Evolutionary conservation across 1,140 invertebrate genomes (phyloP).

Genomic region (Brevipalpus yothersi): DNA sequence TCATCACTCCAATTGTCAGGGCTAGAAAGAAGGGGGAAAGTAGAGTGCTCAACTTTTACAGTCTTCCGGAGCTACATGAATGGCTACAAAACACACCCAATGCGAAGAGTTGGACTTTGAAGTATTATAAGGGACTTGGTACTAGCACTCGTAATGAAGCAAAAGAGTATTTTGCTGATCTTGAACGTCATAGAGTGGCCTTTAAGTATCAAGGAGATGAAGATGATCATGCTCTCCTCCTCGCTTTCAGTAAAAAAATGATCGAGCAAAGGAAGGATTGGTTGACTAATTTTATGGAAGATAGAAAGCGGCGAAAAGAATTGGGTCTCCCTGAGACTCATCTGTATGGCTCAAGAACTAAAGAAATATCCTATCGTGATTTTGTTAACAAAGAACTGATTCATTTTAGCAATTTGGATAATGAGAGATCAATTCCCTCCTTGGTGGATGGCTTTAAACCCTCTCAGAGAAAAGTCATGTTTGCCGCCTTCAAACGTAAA

Average conservation of each 20-base stretch:
- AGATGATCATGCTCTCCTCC: conserved; percentile 75
- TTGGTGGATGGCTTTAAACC: conserved; percentile 90
- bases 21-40: conserved; percentile 44
- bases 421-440: conserved; percentile 81
- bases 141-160: conserved; percentile 93
- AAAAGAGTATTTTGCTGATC: conserved; percentile 94
- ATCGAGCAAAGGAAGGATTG: conserved; percentile 89
- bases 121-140: conserved; percentile 99
- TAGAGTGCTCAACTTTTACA: conserved; percentile 68
- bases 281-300: conserved; percentile 89
- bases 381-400: conserved; percentile 95
- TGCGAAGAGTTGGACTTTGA: conserved; percentile 76
- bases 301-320: conserved; percentile 60
- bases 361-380: conserved; percentile 58
- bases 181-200: conserved; percentile 68
- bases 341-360: conserved; percentile 78
- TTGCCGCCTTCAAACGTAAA: conserved; percentile 87
- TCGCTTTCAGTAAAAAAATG: conserved; percentile 91
- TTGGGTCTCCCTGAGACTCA: conserved; percentile 66
- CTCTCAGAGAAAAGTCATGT: conserved; percentile 81
- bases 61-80: conserved; percentile 90
- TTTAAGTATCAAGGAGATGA: conserved; percentile 63
- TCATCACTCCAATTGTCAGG: conserved; percentile 98
- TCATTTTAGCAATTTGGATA: conserved; percentile 88
- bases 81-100: conserved; percentile 79